Evolutionary conservation across 2,797 vertebrate genomes (phyloP).

Genomic region (Micromesistius poutassou): DNA sequence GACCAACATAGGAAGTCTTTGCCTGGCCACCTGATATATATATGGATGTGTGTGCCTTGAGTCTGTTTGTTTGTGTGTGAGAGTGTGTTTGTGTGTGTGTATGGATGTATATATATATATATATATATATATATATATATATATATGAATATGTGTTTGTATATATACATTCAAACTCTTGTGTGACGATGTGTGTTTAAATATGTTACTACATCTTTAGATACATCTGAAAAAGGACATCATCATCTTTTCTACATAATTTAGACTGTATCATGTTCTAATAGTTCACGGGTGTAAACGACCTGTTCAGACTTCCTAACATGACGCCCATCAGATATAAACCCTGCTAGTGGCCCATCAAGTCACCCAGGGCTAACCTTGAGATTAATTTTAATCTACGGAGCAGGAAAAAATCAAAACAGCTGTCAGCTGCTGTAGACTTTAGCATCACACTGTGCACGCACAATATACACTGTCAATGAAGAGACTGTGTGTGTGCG

Average conservation of each 20-base stretch:
- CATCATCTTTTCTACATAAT: not conserved
- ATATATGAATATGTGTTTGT: not conserved
- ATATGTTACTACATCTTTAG: too few species aligned
- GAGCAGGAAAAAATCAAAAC: too few species aligned
- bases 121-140: not conserved
- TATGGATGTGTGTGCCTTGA: not conserved
- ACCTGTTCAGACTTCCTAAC: too few species aligned
- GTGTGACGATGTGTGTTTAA: too few species aligned
- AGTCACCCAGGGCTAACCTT: too few species aligned
- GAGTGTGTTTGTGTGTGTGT: conserved; percentile 7
- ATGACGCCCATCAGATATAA: too few species aligned
- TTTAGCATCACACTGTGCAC: too few species aligned
- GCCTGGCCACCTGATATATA: conserved; percentile 14
- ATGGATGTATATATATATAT: not conserved
- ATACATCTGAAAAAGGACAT: not conserved
- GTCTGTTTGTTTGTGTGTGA: conserved; percentile 1
- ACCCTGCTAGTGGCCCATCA: too few species aligned
- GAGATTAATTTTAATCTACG: too few species aligned
- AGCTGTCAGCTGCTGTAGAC: too few species aligned
- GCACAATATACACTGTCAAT: too few species aligned
- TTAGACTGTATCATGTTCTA: not conserved
- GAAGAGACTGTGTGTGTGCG: too few species aligned
- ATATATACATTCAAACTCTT: not conserved
- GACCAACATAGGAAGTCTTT: conserved; percentile 16
- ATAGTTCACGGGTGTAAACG: not conserved